Base-by-base conservation (phyloP, 2,888 invertebrate species). In the Drosophila dives region DNA sequence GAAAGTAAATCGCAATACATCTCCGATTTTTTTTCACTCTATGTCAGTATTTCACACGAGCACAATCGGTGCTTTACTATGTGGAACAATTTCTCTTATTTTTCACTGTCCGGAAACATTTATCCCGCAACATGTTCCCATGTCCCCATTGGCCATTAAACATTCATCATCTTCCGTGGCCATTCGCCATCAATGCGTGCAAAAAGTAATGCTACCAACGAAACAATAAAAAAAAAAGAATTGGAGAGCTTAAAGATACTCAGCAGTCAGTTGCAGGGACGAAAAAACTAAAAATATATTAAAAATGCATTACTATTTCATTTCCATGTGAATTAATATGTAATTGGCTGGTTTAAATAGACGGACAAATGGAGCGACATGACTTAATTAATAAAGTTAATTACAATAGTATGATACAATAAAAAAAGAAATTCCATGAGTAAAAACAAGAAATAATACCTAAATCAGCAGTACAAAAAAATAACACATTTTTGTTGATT, bases 151-250 rank as follows among this genome's bases (percentile, higher is more conserved):
- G 86, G 53, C 75, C 89, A 82, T 82, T 90, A 85, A 85, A 82
- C 90, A 90, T 85, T 85, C 86, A 90, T 90, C 90, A 85, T 85
- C 80, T 87, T 85, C 71, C 70, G 77, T 67, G 72, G 73, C 64
- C 89, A 89, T 87, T 89, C 87, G 80, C 89, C 84, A 85, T 81
- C 80, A 85, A 74, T 77, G 85, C 76, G 80, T 82, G 75, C 67
- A 85, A 77, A 79, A 85, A 79, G 79, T 69, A 75, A 85, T 72
- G 72, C 72, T 70, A 50, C 60, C 38, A 38, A 62, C 23, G 51
- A 71, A 68, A 40, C 29, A 67, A 12, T 29, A 38, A 50, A 11
- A 45, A 38, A 50, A 11, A 45, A n/a, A 10, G 12, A 32, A 38
- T 17, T 59, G 38, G 8, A n/a, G 6, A 59, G 23, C 42, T 4